Conservation (phyloP, 2,113 vertebrate genomes). For the Ancistrus triradiatus region DNA sequence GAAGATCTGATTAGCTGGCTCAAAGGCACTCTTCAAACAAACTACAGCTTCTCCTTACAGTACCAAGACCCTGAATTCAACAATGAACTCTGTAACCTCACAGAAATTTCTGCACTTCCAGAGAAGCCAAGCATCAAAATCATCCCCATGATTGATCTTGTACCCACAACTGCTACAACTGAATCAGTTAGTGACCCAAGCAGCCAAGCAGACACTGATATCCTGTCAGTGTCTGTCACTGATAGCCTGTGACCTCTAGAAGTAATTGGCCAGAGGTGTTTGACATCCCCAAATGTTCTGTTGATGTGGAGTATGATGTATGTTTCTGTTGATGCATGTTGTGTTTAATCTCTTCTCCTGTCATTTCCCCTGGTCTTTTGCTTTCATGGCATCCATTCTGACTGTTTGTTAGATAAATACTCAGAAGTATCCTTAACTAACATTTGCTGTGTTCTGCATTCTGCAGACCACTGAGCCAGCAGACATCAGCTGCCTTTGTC, state of each 20-base stretch:
- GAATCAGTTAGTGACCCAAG: slow-evolving; percentile 12
- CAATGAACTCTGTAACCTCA: slow-evolving; percentile 41
- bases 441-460: slow-evolving; percentile 5
- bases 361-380: background rate
- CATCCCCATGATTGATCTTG: slow-evolving; percentile 34
- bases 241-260: slow-evolving; percentile 23
- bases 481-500: slow-evolving; percentile 33
- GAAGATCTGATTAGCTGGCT: slow-evolving; percentile 40
- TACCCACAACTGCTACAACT: background rate
- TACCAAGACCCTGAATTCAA: slow-evolving; percentile 31
- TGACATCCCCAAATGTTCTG: slow-evolving; percentile 37
- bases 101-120: slow-evolving; percentile 31
- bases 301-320: slow-evolving; percentile 42
- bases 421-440: background rate
- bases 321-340: background rate
- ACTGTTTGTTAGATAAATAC: background rate
- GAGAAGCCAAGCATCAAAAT: slow-evolving; percentile 48
- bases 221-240: too few relatives aligned
- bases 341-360: background rate
- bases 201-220: slow-evolving; percentile 42
- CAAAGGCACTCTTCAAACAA: slow-evolving; percentile 2
- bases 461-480: slow-evolving; percentile 37
- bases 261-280: slow-evolving; percentile 39
- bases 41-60: slow-evolving; percentile 26
- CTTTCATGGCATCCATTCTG: background rate